A percentile compares a stretch with the other conserved stretches of the same genome.
These are phyloP conservation scores for Hiodon tergisus DNA, from an alignment of 2,113 vertebrate genomes.

Conservation along the genomic window DNA sequence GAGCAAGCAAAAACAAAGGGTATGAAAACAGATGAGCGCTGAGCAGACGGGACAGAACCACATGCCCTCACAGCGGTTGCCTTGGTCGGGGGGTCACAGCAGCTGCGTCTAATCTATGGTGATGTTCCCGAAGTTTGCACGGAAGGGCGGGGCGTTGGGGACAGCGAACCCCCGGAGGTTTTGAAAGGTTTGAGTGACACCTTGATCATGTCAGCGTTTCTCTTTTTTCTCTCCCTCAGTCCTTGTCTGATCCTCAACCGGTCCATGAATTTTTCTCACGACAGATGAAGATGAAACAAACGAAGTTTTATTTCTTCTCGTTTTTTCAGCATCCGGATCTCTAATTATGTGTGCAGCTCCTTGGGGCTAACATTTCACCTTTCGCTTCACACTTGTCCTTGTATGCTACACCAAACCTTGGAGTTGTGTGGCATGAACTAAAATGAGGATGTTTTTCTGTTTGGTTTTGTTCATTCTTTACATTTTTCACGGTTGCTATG, in stretches of 20 bases:
- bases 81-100: not conserved
- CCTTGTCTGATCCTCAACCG: not conserved
- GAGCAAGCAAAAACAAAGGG: not conserved
- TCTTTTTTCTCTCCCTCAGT: not conserved
- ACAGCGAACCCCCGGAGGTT: not conserved
- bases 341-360: no score
- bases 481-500: no score
- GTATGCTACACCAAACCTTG: no score
- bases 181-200: not conserved
- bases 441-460: no score
- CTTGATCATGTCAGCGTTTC: not conserved
- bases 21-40: not conserved
- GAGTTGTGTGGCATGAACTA: no score
- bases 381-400: no score
- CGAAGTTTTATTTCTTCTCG: no score
- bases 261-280: not conserved
- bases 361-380: no score
- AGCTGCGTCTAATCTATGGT: not conserved
- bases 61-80: not conserved
- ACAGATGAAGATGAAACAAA: not conserved
- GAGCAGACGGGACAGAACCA: not conserved
- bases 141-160: not conserved
- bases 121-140: conserved; percentile 3
- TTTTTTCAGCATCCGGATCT: no score
- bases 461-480: no score